phyloP scores from a whole-genome alignment of 2,797 vertebrate genomes.

The Manis javanica region DNA sequence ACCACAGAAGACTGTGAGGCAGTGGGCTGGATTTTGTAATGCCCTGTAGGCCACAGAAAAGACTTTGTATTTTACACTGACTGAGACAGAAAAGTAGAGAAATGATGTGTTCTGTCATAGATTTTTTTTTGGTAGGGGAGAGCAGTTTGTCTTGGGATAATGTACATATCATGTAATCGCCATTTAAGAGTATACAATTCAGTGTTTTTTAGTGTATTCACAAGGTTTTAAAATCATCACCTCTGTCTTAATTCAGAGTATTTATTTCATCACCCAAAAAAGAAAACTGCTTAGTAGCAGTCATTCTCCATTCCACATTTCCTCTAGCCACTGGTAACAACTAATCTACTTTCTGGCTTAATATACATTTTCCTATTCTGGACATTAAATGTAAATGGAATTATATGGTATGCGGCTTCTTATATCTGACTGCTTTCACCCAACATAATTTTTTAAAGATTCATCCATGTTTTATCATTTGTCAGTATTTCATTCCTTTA shows the following conservation, averaged over 20 bases:
- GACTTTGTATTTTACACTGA: neutral
- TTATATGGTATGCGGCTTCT: neutral
- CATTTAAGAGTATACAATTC: neutral
- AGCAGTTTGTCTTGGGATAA: neutral
- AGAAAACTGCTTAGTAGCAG: neutral
- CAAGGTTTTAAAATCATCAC: neutral
- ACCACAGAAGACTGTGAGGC: neutral
- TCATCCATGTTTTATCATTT: neutral
- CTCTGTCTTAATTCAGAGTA: neutral
- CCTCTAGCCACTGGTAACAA: neutral
- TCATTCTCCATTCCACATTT: neutral
- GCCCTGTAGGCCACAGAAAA: neutral
- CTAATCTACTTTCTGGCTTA: neutral
- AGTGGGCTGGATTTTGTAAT: neutral
- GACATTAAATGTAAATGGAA: neutral
- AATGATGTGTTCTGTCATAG: neutral
- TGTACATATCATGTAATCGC: neutral
- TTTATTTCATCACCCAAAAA: neutral
- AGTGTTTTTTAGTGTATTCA: neutral
- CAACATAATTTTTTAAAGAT: neutral
- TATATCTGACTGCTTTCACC: neutral
- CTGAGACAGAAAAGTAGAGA: neutral
- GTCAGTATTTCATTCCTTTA: neutral
- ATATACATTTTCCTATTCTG: neutral
- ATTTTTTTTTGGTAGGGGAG: neutral